A percentile compares a stretch with the other conserved stretches of the same genome.
Evolutionary conservation across 2,113 vertebrate genomes (phyloP).

Genomic region (Nyctereutes procyonoides): DNA sequence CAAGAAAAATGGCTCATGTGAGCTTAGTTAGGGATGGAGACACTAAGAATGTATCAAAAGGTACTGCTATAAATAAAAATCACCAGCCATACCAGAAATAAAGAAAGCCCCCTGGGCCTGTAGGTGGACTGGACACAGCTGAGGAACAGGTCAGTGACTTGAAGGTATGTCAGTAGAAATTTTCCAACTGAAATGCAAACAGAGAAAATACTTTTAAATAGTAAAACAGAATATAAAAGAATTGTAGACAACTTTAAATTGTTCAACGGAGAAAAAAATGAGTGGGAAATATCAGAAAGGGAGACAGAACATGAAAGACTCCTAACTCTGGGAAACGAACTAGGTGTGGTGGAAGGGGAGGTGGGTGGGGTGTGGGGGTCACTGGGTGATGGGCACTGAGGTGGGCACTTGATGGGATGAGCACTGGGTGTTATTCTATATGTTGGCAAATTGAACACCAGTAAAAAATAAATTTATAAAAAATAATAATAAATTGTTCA

Average conservation of each 20-base stretch:
- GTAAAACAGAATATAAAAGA: not conserved
- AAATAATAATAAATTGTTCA: not conserved
- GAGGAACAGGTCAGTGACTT: not conserved
- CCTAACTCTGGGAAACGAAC: too few relatives aligned
- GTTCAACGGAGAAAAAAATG: too few relatives aligned
- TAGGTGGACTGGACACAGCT: fast-evolving
- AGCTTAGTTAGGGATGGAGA: not conserved
- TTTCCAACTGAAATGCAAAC: not conserved
- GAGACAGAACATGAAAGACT: too few relatives aligned
- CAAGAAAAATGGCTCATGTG: not conserved
- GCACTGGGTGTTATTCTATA: too few relatives aligned
- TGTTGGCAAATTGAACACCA: too few relatives aligned
- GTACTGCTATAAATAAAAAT: not conserved
- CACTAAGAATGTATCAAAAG: not conserved
- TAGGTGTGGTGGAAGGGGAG: too few relatives aligned
- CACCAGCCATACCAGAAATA: not conserved
- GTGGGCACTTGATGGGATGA: too few relatives aligned
- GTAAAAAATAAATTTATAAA: too few relatives aligned
- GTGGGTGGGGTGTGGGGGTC: too few relatives aligned
- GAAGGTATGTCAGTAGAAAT: not conserved
- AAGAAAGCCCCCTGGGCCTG: not conserved
- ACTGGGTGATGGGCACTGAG: too few relatives aligned
- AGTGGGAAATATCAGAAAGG: too few relatives aligned
- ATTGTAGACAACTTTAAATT: not conserved
- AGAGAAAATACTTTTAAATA: not conserved